Base-by-base conservation (phyloP, 2,888 invertebrate genomes). In the Lutraria lutraria region DNA sequence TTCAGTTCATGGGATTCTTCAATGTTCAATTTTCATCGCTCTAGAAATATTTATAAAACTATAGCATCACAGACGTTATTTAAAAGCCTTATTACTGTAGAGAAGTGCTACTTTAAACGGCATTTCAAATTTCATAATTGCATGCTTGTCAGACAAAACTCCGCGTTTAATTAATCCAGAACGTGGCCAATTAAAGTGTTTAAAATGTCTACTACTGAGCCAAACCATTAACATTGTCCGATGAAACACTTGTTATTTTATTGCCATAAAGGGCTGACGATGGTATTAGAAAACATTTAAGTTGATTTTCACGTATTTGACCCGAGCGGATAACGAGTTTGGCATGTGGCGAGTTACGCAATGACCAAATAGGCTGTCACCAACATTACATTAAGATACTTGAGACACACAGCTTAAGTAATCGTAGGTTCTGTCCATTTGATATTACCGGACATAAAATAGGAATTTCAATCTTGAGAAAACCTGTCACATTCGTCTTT, bases 1-100 rank as follows among this genome's bases (percentile, higher is more conserved):
- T 43, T 76, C 34, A 34, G 15, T 76, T 34, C 3, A 76, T 76
- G 76, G 16, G 76, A 76, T 31, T 15, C 76, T 34, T 19, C 8
- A 25, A 16, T 76, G 76, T 76, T 76, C 34, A 34, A 76, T 76
- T 76, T 31, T 84, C 43, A 21, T n/a, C 72, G 72, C 52, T 43
- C 19, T n/a, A 63, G 31, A 60, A 29, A 63, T 52, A 52, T 43
- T 43, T 53, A 72, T 43, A 43, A 53, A 80, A 34, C 29, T 29
- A 52, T 53, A 19, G 52, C n/a, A 86, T 81, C 91, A 56, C 89
- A 83, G 89, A 81, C 87, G 89, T 88, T 81, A 81, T 88, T 76
- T 91, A 90, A 91, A 91, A 91, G 91, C 91, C 90, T 91, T 88
- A 91, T 89, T 87, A 85, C 91, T 85, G 16, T 88, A 88, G 85